Evolutionary conservation across 2,888 invertebrate species (phyloP).

Genomic region (Ichneumon xanthorius): DNA sequence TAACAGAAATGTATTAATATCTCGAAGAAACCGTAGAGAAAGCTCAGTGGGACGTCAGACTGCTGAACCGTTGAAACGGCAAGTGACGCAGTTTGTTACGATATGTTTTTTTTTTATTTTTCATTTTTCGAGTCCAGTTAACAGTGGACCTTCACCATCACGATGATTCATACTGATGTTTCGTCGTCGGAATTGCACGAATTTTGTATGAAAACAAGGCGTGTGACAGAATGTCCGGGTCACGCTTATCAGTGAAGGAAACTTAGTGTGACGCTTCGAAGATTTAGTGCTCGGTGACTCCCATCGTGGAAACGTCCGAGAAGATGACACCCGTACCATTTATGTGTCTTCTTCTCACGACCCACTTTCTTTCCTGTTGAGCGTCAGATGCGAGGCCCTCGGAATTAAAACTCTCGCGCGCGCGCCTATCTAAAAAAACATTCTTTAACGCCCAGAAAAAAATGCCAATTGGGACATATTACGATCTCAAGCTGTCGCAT

Average conservation of each 20-base stretch:
- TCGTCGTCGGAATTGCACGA: not conserved
- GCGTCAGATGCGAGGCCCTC: not conserved
- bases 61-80: not conserved
- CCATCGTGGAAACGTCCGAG: not conserved
- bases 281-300: not conserved
- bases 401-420: not conserved
- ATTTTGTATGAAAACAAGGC: not conserved
- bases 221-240: constrained; percentile 23
- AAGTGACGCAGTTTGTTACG: not conserved
- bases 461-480: not conserved
- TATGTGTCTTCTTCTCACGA: constrained; percentile 2
- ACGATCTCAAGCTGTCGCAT: not conserved
- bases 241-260: constrained; percentile 42
- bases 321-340: not conserved
- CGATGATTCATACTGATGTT: not conserved
- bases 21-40: not conserved
- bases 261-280: constrained; percentile 11
- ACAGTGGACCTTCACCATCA: not conserved
- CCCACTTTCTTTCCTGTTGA: not conserved
- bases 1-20: not conserved
- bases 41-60: not conserved
- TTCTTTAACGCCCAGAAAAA: not conserved
- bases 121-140: not conserved
- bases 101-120: not conserved
- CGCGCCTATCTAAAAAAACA: not conserved